Percentiles rank a stretch among this genome's conserved stretches.
Evolutionary conservation across 2,888 invertebrate genomes (phyloP).

Genomic region (Cataglyphis livida): DNA sequence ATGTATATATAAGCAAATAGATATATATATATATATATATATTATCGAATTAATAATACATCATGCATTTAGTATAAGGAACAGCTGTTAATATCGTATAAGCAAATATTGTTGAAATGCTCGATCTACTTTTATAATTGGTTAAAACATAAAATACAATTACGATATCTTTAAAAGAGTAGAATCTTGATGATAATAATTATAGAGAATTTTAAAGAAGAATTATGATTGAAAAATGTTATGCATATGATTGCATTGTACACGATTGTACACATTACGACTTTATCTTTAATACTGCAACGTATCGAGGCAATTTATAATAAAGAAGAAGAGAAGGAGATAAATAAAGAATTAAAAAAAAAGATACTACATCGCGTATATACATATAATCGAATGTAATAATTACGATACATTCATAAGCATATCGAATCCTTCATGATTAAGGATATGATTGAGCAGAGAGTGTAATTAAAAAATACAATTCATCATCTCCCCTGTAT

Average conservation of each 20-base stretch:
- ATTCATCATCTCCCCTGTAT: slow-evolving; percentile 14
- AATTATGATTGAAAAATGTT: not conserved
- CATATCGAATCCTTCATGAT: not conserved
- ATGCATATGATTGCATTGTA: not conserved
- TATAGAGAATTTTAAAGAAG: not conserved
- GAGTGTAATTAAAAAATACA: slow-evolving; percentile 33
- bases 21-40: slow-evolving; percentile 1
- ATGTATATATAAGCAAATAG: not conserved
- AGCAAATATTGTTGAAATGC: slow-evolving; percentile 3
- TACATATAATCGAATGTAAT: slow-evolving; percentile 16
- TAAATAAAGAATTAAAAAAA: not conserved
- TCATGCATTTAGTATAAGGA: not conserved
- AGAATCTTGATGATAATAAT: slow-evolving; percentile 25
- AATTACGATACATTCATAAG: slow-evolving; percentile 15
- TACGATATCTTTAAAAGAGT: slow-evolving; percentile 1
- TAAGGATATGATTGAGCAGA: not conserved
- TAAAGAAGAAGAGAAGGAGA: not conserved
- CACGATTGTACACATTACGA: not conserved
- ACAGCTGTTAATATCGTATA: slow-evolving; percentile 1
- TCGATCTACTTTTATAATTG: not conserved
- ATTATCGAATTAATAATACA: not conserved
- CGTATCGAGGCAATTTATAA: not conserved
- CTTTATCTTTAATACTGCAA: slow-evolving; percentile 4
- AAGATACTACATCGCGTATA: not conserved
- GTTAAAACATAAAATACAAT: not conserved